phyloP scores from a whole-genome alignment of 2,888 invertebrate species.

The Pedicia rivosa region DNA sequence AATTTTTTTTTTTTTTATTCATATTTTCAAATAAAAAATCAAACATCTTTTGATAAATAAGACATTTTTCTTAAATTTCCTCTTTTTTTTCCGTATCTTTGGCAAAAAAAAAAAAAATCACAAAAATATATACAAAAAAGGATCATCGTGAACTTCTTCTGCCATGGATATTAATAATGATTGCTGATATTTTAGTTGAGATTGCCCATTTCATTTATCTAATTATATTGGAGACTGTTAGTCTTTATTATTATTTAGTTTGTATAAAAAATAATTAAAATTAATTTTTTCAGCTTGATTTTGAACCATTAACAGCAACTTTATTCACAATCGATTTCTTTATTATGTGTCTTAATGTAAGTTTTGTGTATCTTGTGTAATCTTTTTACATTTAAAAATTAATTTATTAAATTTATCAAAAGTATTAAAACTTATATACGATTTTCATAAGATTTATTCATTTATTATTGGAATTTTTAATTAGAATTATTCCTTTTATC shows the following conservation, averaged over 20 bases:
- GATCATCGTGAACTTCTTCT: constrained; percentile 50
- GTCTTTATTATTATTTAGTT: constrained; percentile 18
- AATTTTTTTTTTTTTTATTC: not conserved
- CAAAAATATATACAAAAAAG: constrained; percentile 27
- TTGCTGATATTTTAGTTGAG: constrained; percentile 48
- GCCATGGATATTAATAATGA: constrained; percentile 58
- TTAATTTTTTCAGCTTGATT: constrained; percentile 36
- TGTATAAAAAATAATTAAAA: not conserved
- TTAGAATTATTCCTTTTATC: too few relatives aligned
- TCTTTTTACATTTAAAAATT: too few relatives aligned
- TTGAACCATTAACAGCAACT: constrained; percentile 59
- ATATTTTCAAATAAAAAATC: too few relatives aligned
- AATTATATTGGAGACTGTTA: constrained; percentile 47
- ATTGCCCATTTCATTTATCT: constrained; percentile 48
- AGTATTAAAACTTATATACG: too few relatives aligned
- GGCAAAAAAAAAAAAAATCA: not conserved
- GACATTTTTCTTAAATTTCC: constrained; percentile 8
- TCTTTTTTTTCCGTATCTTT: constrained; percentile 7
- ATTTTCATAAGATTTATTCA: too few relatives aligned
- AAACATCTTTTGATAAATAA: constrained; percentile 6
- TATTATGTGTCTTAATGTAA: constrained; percentile 58
- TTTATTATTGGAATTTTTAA: too few relatives aligned
- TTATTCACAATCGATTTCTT: constrained; percentile 66
- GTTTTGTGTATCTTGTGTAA: too few relatives aligned
- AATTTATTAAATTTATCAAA: too few relatives aligned